Percentiles rank a stretch among this genome's conserved stretches.
These are phyloP conservation scores for Agriopis leucophaearia DNA, from an alignment of 2,888 invertebrate species.

Conservation along the genomic window DNA sequence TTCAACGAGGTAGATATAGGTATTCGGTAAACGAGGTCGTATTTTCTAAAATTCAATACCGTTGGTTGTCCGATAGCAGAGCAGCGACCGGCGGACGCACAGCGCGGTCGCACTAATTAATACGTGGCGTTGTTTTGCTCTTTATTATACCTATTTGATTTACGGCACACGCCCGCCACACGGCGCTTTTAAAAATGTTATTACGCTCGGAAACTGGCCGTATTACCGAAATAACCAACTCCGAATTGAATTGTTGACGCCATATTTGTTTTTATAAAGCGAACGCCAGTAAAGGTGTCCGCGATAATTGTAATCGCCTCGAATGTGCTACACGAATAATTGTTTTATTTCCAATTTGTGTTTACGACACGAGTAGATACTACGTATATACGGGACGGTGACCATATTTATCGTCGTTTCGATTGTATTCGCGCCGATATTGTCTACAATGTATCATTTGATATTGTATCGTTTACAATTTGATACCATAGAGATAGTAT, in stretches of 20 bases:
- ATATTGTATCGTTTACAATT: conserved; percentile 32
- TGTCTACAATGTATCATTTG: conserved; percentile 37
- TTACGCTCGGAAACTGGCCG: conserved; percentile 64
- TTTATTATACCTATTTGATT: conserved; percentile 80
- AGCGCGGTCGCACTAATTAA: conserved; percentile 69
- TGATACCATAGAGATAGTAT: not conserved
- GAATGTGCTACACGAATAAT: conserved; percentile 55
- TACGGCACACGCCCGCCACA: conserved; percentile 63
- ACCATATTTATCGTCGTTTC: conserved; percentile 40
- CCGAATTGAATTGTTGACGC: conserved; percentile 72
- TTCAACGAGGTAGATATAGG: conserved; percentile 17
- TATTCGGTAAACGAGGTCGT: conserved; percentile 55
- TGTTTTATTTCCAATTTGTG: conserved; percentile 58
- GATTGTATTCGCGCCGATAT: conserved; percentile 34
- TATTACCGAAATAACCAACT: conserved; percentile 73
- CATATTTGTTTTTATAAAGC: conserved; percentile 72
- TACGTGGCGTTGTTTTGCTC: conserved; percentile 74
- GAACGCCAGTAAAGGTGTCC: conserved; percentile 64
- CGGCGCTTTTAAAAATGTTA: conserved; percentile 74
- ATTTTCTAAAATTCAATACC: conserved; percentile 74
- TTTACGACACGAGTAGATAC: conserved; percentile 43
- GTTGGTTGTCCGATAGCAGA: conserved; percentile 50
- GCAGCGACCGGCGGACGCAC: conserved; percentile 38
- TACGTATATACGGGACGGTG: conserved; percentile 22
- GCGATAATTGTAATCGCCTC: conserved; percentile 63